phyloP scores from a whole-genome alignment of 2,888 invertebrate genomes.

The Microctonus brassicae region DNA sequence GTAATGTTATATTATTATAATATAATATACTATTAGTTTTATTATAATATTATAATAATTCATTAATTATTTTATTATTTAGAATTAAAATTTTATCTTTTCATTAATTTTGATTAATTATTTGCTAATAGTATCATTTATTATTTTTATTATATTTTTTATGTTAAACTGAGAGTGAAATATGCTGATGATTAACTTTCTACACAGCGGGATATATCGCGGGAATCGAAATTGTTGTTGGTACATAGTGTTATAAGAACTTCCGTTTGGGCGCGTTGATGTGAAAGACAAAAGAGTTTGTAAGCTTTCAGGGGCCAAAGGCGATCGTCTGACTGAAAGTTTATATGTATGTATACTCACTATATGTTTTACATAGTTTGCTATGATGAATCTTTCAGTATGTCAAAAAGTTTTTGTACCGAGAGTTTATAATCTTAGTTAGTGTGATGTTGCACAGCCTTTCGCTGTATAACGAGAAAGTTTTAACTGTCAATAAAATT shows the following conservation, averaged over 20 bases:
- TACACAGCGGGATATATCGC: conserved; percentile 26
- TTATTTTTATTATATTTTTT: conserved; percentile 1
- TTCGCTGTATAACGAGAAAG: background rate
- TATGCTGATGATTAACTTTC: conserved; percentile 21
- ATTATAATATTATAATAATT: too few relatives aligned
- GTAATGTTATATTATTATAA: too few relatives aligned
- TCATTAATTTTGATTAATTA: background rate
- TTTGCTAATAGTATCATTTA: background rate
- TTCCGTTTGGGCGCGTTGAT: background rate
- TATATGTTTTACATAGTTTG: background rate
- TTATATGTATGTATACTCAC: background rate
- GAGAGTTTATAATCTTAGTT: background rate
- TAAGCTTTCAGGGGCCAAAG: background rate
- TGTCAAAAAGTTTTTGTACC: background rate
- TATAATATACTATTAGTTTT: too few relatives aligned
- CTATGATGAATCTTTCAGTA: background rate
- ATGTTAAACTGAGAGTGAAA: conserved; percentile 10
- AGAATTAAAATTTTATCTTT: background rate
- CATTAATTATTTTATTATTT: too few relatives aligned
- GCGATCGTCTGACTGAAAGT: background rate
- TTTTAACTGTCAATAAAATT: background rate
- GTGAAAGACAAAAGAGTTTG: background rate
- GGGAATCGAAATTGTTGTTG: background rate
- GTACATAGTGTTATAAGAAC: background rate
- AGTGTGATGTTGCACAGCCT: background rate